Conservation (phyloP, 37 sponge, comb jelly and placozoan genomes). For the Cliona cf. orientalis region DNA sequence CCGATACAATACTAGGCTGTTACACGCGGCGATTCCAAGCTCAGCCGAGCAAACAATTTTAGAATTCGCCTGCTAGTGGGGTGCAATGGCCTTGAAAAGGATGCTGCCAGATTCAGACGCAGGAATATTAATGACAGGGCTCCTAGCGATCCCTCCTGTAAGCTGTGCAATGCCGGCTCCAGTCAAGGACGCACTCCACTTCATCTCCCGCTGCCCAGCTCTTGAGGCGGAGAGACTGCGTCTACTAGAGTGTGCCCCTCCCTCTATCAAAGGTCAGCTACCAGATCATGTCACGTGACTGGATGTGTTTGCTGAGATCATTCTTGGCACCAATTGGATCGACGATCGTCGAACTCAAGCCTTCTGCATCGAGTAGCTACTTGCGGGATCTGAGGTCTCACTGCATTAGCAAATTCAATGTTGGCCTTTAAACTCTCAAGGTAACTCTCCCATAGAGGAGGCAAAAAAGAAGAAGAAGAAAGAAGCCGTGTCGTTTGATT, state of each 20-base stretch:
- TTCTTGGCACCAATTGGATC: not conserved
- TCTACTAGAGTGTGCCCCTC: not conserved
- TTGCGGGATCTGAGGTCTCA: no score
- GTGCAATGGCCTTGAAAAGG: conserved; percentile 11
- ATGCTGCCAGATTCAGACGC: not conserved
- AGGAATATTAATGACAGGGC: not conserved
- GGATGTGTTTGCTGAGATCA: not conserved
- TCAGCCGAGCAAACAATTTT: not conserved
- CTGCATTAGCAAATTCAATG: no score
- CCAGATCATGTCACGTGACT: no score
- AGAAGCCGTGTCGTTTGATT: no score
- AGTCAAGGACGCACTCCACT: not conserved
- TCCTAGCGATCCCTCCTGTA: not conserved
- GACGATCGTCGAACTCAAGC: no score
- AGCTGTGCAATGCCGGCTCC: not conserved
- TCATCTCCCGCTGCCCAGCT: not conserved
- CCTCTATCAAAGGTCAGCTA: not conserved
- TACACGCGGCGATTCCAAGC: not conserved
- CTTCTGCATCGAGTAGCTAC: no score
- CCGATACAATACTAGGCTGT: not conserved
- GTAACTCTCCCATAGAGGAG: no score
- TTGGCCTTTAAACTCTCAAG: no score
- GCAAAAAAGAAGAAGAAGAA: no score
- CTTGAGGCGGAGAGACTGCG: not conserved
- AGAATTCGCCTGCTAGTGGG: conserved; percentile 5